Evolutionary conservation across 2,113 vertebrate genomes (phyloP), one percentile per base, ranked within the genome.

Genomic region (Dermatemys mawii): DNA sequence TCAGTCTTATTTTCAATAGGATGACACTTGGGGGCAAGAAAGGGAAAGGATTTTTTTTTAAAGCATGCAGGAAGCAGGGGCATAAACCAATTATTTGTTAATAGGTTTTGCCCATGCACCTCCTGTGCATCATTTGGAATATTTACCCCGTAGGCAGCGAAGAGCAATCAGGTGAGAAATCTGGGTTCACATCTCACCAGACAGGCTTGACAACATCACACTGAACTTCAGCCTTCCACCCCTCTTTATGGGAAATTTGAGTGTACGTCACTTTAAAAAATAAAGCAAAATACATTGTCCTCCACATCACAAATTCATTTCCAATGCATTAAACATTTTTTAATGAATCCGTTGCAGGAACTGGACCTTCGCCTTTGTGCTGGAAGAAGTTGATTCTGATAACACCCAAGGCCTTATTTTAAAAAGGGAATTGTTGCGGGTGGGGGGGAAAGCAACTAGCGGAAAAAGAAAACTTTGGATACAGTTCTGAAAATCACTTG

Each of bases 91-190:
- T 97, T 97, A 97, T 85, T 96, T 96, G 94, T 93, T 97, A 97
- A 97, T 97, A 84, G 95, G 78, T 95, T 97, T 96, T 11, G 38
- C 91, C 93, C 86, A 93, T 46, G 29, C 92, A 95, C 94, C 97
- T 97, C 94, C 96, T 97, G 97, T 89, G 94, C 94, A 51, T 97
- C 94, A 84, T 90, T 97, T 95, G 92, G 88, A 94, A 80, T 53
- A 86, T 89, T 95, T 96, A 92, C 93, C 97, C 97, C 90, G 93
- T 94, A 96, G 97, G 97, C 96, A 92, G 22, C 3, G 73, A 90
- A 81, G 93, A 97, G 94, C 95, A 95, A 95, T 97, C 96, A 97
- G 97, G 96, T 97, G 97, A 97, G 94, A 97, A 96, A 97, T 97
- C 96, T 93, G 90, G 95, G 93, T 90, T 97, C 94, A 84, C 24